A percentile compares a stretch with the other conserved stretches of the same genome.
These are phyloP conservation scores for Hydropsyche betteni DNA, from an alignment of 2,888 invertebrate genomes.

Conservation along the genomic window DNA sequence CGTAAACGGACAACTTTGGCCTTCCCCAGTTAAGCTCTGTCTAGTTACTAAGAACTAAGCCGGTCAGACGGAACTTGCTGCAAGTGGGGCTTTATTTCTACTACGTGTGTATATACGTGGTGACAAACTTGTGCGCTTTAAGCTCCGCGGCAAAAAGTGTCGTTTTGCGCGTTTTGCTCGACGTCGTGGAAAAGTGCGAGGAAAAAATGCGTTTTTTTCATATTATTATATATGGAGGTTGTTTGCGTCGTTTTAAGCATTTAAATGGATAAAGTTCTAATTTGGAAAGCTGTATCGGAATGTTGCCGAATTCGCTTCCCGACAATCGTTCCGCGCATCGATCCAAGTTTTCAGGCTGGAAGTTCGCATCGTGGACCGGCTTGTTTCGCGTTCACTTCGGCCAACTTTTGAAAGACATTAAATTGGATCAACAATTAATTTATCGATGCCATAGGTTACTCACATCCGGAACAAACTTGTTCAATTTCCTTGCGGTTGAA, in stretches of 20 bases:
- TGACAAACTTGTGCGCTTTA: constrained; percentile 20
- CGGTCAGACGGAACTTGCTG: constrained; percentile 28
- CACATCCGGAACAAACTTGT: constrained; percentile 36
- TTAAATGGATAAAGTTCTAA: too few relatives aligned
- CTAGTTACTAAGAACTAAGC: constrained; percentile 31
- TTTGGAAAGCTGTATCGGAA: too few relatives aligned
- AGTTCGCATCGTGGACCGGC: constrained; percentile 31
- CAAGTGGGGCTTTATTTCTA: constrained; percentile 25
- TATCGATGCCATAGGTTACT: constrained; percentile 43
- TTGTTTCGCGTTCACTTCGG: constrained; percentile 33
- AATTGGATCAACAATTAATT: constrained; percentile 47
- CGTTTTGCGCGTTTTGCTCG: background rate
- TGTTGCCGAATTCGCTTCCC: too few relatives aligned
- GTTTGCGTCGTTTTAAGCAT: too few relatives aligned
- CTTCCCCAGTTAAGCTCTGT: constrained; percentile 31
- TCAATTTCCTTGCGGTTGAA: constrained; percentile 33
- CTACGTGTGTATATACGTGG: constrained; percentile 5
- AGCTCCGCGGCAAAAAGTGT: background rate
- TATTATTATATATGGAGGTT: too few relatives aligned
- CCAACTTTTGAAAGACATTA: constrained; percentile 41
- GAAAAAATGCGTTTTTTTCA: background rate
- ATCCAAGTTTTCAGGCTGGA: constrained; percentile 26
- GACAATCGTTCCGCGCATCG: background rate
- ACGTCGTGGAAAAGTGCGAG: background rate
- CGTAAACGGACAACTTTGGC: constrained; percentile 31